Percentiles rank a stretch among this genome's conserved stretches.
Conservation (phyloP, 1,140 invertebrate species). For the Sycophila sp. region DNA sequence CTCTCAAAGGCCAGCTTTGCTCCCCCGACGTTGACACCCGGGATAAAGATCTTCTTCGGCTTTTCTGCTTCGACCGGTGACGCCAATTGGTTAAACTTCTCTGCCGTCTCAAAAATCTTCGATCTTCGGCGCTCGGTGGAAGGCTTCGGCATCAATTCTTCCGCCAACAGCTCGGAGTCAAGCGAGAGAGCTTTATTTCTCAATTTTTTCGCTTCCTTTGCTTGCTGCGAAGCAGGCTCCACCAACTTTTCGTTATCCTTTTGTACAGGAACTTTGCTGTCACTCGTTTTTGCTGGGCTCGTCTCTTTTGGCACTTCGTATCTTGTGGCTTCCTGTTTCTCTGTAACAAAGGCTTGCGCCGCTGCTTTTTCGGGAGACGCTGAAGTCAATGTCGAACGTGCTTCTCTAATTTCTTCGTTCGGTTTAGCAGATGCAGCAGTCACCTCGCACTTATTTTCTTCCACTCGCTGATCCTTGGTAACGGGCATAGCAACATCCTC, state of each 20-base stretch:
- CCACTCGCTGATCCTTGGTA: not conserved
- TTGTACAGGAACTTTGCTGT: slow-evolving; percentile 27
- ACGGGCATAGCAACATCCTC: not conserved
- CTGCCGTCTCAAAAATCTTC: slow-evolving; percentile 76
- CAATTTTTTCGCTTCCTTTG: slow-evolving; percentile 50
- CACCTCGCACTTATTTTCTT: not conserved
- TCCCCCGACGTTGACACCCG: slow-evolving; percentile 83
- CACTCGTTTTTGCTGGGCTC: slow-evolving; percentile 31
- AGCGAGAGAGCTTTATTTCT: slow-evolving; percentile 54
- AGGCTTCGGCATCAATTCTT: slow-evolving; percentile 53
- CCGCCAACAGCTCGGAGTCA: slow-evolving; percentile 48
- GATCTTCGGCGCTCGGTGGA: slow-evolving; percentile 70
- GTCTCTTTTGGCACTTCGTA: slow-evolving; percentile 16
- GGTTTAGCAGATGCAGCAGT: not conserved
- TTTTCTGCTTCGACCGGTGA: slow-evolving; percentile 67
- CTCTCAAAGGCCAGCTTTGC: slow-evolving; percentile 86
- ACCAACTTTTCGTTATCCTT: not conserved
- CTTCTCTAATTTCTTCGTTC: not conserved
- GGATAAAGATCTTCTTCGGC: slow-evolving; percentile 82
- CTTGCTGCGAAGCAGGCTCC: not conserved
- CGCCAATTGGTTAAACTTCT: slow-evolving; percentile 74
- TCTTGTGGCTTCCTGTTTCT: not conserved
- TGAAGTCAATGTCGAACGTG: too few relatives aligned
- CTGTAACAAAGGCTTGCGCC: not conserved
- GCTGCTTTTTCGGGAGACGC: not conserved